Base-by-base conservation (phyloP, 1,140 invertebrate genomes). In the Magallana ariakensis region DNA sequence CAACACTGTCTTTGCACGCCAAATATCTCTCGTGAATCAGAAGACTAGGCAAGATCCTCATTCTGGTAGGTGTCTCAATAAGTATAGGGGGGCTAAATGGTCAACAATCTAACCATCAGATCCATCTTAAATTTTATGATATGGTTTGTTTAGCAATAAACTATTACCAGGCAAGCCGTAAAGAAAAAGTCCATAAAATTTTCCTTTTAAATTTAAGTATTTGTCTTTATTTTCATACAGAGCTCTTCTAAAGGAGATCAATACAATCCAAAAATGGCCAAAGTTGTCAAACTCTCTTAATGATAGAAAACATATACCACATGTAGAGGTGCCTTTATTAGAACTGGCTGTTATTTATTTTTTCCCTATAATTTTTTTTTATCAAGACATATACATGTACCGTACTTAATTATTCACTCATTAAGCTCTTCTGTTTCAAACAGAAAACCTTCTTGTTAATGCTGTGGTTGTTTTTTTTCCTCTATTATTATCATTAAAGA, bases 1-100 rank as follows among this genome's bases (percentile, higher is more conserved):
- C 33, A 19, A 55, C 9, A 58, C 82, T n/a, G 82, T 83, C 11
- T 83, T 83, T 80, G 26, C 75, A 80, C 10, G 19, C 16, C 46
- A 26, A 33, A 26, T 46, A 22, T 53, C 46, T 80, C n/a, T 22
- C 19, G 15, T 53, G n/a, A 1, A 80, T 22, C 75, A 46, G 26
- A 46, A 13, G 10, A 15, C 15, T 46, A 11, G 15, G n/a, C 75
- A 80, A 11, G 22, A 22, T 80, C 15, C 11, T n/a, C 5, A n/a
- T 60, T 60, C 58, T 60, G 58, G 58, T 60, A 60, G n/a, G 58
- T 13, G 58, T 13, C n/a, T 60, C 15, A 60, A 60, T 60, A 16
- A 15, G n/a, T 60, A 46, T 5, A 46, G 33, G 5, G 33, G 33
- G 33, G 33, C 33, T 15, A 13, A 13, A 16, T 13, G n/a, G 15